A percentile compares a stretch with the other conserved stretches of the same genome.
phyloP scores from a whole-genome alignment of 2,888 invertebrate genomes.

The Eupithecia subumbrata region DNA sequence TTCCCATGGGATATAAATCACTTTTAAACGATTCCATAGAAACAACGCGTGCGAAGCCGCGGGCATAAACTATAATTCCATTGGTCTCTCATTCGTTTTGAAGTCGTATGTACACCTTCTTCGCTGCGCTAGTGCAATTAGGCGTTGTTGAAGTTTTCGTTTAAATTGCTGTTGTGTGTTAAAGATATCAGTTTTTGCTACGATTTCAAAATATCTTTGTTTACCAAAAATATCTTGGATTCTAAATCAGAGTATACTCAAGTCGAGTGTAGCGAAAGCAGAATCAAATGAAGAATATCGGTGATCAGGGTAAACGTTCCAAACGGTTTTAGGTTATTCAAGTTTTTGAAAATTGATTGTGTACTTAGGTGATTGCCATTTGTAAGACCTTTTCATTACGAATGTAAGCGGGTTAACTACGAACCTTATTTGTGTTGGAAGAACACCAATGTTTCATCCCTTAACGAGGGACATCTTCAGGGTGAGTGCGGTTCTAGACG shows the following conservation, averaged over 20 bases:
- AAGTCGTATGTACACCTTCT: too few relatives aligned
- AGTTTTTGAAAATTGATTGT: neutral
- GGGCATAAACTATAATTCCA: too few relatives aligned
- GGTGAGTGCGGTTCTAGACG: too few relatives aligned
- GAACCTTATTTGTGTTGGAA: too few relatives aligned
- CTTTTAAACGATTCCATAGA: too few relatives aligned
- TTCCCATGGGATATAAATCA: too few relatives aligned
- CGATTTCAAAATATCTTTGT: neutral
- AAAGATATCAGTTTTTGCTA: neutral
- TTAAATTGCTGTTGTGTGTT: neutral
- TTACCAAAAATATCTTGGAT: neutral
- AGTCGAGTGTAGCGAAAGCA: neutral
- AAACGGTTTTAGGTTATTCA: neutral
- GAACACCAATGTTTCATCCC: too few relatives aligned
- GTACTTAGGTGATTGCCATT: too few relatives aligned
- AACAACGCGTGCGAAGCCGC: too few relatives aligned
- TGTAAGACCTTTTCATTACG: too few relatives aligned
- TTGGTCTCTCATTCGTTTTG: neutral
- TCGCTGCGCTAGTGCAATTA: neutral
- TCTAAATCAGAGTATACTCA: neutral
- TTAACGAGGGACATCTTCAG: too few relatives aligned
- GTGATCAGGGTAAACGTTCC: neutral
- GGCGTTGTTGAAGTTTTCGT: neutral
- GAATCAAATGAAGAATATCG: neutral
- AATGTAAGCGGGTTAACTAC: too few relatives aligned